Conservation (phyloP, 2,888 invertebrate species). For the Agrochola litura region DNA sequence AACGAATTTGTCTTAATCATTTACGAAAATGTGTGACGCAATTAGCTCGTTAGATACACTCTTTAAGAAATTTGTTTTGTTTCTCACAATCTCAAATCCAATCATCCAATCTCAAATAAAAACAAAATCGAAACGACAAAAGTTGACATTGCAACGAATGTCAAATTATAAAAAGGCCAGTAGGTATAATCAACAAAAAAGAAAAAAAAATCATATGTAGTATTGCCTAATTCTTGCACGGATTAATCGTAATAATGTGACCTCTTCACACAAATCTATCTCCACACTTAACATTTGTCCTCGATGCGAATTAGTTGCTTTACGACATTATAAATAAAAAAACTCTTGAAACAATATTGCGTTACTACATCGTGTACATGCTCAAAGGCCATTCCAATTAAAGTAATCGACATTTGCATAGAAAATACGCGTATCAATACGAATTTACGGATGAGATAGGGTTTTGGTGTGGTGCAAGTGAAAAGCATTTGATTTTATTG, state of each 20-base stretch:
- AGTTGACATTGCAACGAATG: neutral
- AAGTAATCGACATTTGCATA: constrained; percentile 78
- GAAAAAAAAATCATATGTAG: constrained; percentile 9
- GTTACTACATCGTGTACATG: constrained; percentile 63
- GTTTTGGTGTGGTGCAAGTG: constrained; percentile 65
- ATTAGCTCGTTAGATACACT: no score
- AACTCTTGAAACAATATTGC: constrained; percentile 65
- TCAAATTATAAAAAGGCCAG: neutral
- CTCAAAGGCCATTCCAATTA: constrained; percentile 79
- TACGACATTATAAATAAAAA: constrained; percentile 65
- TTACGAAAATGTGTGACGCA: no score
- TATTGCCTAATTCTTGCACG: constrained; percentile 51
- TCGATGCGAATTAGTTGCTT: constrained; percentile 66
- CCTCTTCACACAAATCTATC: constrained; percentile 64
- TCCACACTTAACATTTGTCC: constrained; percentile 60
- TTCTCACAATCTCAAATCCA: neutral
- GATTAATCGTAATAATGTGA: constrained; percentile 54
- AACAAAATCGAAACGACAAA: constrained; percentile 8
- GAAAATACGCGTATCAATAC: constrained; percentile 77
- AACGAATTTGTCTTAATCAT: no score
- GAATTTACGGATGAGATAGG: constrained; percentile 67
- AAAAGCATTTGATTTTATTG: neutral
- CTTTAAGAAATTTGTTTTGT: neutral
- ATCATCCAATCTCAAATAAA: neutral
- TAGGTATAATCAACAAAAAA: neutral